Conservation (phyloP, 35 echinoderm and acorn worm species). For the Amphiura filiformis region DNA sequence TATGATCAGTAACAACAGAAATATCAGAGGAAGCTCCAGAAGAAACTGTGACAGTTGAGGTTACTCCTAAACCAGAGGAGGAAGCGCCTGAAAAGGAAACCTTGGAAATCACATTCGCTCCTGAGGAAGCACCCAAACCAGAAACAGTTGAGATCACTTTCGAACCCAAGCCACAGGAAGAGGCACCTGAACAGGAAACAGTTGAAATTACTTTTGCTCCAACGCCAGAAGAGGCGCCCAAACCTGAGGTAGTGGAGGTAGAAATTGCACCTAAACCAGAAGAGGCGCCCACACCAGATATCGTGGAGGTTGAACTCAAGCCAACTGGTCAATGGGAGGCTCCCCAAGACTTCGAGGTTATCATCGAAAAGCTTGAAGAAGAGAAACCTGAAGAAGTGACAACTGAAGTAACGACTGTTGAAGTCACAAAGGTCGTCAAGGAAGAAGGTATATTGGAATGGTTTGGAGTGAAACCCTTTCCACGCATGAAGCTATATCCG, state of each 20-base stretch:
- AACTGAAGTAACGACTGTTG: constrained; percentile 15
- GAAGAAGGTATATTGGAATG: background rate
- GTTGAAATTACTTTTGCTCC: background rate
- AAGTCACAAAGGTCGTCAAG: constrained; percentile 1
- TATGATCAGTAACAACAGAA: background rate
- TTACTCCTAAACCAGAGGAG: background rate
- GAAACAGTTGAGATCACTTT: background rate
- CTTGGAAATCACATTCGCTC: background rate
- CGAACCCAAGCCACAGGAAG: background rate
- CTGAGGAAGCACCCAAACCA: background rate
- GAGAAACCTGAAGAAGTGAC: background rate
- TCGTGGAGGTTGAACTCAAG: background rate
- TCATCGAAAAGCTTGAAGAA: background rate
- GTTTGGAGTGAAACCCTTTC: background rate
- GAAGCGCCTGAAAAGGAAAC: background rate
- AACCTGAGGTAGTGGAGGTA: background rate
- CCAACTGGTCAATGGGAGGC: too few species aligned
- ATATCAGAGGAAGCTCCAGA: background rate
- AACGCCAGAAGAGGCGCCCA: background rate
- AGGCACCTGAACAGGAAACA: background rate
- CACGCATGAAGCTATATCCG: too few species aligned
- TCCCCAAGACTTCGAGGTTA: too few species aligned
- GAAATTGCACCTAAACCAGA: background rate
- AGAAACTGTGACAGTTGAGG: background rate
- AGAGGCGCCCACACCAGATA: constrained; percentile 1